These are phyloP conservation scores for Cynodonichthys magdalenae DNA, from an alignment of 2,797 vertebrate genomes.

Conservation along the genomic window DNA sequence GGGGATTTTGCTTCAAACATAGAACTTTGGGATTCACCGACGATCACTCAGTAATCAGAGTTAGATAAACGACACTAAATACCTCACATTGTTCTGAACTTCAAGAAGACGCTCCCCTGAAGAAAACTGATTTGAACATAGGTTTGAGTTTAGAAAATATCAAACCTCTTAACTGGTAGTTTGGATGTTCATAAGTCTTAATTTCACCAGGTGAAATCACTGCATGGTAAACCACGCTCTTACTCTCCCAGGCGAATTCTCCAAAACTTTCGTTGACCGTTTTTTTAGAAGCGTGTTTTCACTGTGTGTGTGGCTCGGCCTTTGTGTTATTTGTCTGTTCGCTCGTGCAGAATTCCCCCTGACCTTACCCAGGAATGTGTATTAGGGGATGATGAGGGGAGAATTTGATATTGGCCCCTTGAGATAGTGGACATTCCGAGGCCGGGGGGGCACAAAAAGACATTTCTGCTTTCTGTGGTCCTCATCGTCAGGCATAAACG, in stretches of 20 bases:
- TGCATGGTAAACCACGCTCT: neutral
- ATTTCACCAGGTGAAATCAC: neutral
- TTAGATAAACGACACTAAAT: conserved; percentile 52
- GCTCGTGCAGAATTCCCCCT: conserved; percentile 71
- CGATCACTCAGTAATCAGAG: conserved; percentile 59
- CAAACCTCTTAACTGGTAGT: neutral
- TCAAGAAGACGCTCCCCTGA: conserved; percentile 11
- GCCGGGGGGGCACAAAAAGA: conserved; percentile 82
- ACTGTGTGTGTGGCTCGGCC: conserved; percentile 23
- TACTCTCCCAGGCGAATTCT: neutral
- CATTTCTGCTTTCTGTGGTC: conserved; percentile 83
- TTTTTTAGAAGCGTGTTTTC: conserved; percentile 13
- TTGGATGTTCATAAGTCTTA: neutral
- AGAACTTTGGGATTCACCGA: conserved; percentile 53
- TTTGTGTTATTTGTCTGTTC: conserved; percentile 62
- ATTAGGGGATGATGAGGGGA: conserved; percentile 78
- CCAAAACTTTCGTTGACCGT: neutral
- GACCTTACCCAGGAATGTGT: conserved; percentile 84
- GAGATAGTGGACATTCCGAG: conserved; percentile 87
- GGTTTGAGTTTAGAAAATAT: neutral
- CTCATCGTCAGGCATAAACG: conserved; percentile 79
- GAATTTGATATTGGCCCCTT: conserved; percentile 86
- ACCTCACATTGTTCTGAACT: conserved; percentile 34
- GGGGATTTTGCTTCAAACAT: conserved; percentile 64
- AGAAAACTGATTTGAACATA: neutral